Evolutionary conservation across 2,888 invertebrate species (phyloP).

Genomic region (Drosophila cognata): DNA sequence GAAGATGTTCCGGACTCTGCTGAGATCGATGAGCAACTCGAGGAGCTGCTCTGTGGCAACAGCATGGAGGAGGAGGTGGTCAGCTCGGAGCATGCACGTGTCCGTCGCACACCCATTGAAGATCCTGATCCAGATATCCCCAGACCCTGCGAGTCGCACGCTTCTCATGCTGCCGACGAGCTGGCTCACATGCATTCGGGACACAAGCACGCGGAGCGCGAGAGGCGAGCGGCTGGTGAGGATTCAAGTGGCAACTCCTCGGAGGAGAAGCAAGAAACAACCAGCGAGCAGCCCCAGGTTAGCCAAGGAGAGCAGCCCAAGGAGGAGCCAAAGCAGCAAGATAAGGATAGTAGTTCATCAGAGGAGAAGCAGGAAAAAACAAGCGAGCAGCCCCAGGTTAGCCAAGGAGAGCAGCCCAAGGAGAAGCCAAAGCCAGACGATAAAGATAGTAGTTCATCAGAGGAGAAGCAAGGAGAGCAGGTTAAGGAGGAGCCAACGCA

Average conservation of each 20-base stretch:
- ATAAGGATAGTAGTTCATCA: conserved; percentile 4
- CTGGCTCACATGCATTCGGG: conserved; percentile 15
- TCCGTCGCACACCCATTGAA: conserved; percentile 13
- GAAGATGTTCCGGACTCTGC: conserved; percentile 8
- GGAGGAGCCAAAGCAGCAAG: not conserved
- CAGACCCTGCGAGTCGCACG: not conserved
- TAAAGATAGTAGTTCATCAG: conserved; percentile 2
- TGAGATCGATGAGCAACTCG: conserved; percentile 15
- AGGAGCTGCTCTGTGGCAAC: conserved; percentile 7
- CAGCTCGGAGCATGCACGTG: conserved; percentile 9
- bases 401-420: not conserved
- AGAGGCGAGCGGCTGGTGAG: conserved; percentile 4
- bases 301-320: not conserved
- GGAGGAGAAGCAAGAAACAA: conserved; percentile 12
- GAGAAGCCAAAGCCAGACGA: not conserved
- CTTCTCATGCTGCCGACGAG: conserved; percentile 9
- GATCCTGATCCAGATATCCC: conserved; percentile 18
- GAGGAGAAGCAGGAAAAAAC: not conserved
- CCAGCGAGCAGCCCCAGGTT: not conserved
- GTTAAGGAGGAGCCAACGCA: not conserved
- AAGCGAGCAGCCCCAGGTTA: not conserved
- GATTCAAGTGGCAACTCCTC: conserved; percentile 20
- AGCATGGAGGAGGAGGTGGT: conserved; percentile 10
- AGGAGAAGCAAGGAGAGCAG: not conserved
- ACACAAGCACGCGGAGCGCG: not conserved